phyloP scores from a whole-genome alignment of 2,888 invertebrate species.

The Elmis aenea region DNA sequence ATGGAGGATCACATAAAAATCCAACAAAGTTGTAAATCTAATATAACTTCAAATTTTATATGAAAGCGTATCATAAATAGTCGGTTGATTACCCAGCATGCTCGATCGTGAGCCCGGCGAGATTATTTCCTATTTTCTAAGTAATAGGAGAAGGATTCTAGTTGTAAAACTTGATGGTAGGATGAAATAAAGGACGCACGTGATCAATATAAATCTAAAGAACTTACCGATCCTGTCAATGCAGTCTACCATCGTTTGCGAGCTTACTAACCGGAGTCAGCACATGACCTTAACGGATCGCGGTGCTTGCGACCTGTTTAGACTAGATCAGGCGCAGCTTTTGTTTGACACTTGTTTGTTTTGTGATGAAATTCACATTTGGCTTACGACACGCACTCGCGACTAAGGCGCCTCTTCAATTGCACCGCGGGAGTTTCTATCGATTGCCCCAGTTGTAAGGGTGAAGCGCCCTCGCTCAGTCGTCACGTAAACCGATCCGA shows the following conservation, averaged over 20 bases:
- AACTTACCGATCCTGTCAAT: constrained; percentile 43
- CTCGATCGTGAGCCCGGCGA: constrained; percentile 9
- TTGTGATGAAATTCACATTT: constrained; percentile 34
- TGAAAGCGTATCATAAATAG: constrained; percentile 16
- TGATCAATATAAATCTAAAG: constrained; percentile 27
- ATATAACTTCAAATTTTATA: constrained; percentile 13
- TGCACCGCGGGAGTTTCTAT: constrained; percentile 48
- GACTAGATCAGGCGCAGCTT: constrained; percentile 18
- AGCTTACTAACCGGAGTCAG: constrained; percentile 16
- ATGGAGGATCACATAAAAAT: constrained; percentile 10
- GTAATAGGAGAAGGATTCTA: constrained; percentile 16
- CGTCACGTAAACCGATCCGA: constrained; percentile 35
- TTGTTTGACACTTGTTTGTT: constrained; percentile 35
- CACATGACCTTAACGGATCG: constrained; percentile 27
- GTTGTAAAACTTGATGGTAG: constrained; percentile 23
- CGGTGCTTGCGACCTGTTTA: constrained; percentile 15
- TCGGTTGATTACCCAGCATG: constrained; percentile 12
- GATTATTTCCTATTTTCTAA: constrained; percentile 21
- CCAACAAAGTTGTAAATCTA: constrained; percentile 14
- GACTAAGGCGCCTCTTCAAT: constrained; percentile 36
- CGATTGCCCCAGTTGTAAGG: constrained; percentile 63
- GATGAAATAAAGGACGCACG: constrained; percentile 25
- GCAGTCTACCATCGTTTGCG: constrained; percentile 36
- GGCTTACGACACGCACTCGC: constrained; percentile 49
- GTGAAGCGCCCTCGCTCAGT: constrained; percentile 40